These are phyloP conservation scores for Aphodius granarius DNA, from an alignment of 2,888 invertebrate species.

Conservation along the genomic window DNA sequence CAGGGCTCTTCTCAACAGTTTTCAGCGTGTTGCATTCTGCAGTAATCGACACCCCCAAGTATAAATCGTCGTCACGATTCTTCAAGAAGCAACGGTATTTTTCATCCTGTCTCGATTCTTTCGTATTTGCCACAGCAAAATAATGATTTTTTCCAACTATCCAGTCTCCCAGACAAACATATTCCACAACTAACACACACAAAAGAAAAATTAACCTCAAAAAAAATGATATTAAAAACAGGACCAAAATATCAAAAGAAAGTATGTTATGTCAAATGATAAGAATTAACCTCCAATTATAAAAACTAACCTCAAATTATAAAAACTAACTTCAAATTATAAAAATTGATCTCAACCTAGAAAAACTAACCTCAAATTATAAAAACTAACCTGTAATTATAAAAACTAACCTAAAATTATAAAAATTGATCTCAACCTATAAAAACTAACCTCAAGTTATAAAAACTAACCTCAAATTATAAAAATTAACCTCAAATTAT, in stretches of 20 bases:
- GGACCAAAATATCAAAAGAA: too few relatives aligned
- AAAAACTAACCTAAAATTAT: slow-evolving; percentile 24
- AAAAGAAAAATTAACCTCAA: slow-evolving; percentile 14
- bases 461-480: too few relatives aligned
- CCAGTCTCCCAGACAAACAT: slow-evolving; percentile 93
- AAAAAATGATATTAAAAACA: neutral
- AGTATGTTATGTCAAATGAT: too few relatives aligned
- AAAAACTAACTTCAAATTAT: too few relatives aligned
- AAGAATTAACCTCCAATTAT: too few relatives aligned
- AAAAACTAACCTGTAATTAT: neutral
- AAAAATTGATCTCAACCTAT: too few relatives aligned
- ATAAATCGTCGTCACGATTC: slow-evolving; percentile 91
- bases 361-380: too few relatives aligned
- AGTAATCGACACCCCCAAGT: slow-evolving; percentile 89
- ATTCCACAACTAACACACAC: slow-evolving; percentile 70
- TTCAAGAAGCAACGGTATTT: slow-evolving; percentile 92
- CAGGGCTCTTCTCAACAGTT: slow-evolving; percentile 92
- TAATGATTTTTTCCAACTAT: slow-evolving; percentile 95
- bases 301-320: neutral
- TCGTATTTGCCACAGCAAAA: slow-evolving; percentile 96
- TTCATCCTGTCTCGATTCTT: slow-evolving; percentile 93
- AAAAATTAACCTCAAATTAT: slow-evolving; percentile 28
- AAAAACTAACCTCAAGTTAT: too few relatives aligned
- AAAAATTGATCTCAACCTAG: too few relatives aligned
- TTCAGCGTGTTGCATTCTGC: slow-evolving; percentile 91